Evolutionary conservation across 2,113 vertebrate genomes (phyloP).

Genomic region (Vanacampus margaritifer): DNA sequence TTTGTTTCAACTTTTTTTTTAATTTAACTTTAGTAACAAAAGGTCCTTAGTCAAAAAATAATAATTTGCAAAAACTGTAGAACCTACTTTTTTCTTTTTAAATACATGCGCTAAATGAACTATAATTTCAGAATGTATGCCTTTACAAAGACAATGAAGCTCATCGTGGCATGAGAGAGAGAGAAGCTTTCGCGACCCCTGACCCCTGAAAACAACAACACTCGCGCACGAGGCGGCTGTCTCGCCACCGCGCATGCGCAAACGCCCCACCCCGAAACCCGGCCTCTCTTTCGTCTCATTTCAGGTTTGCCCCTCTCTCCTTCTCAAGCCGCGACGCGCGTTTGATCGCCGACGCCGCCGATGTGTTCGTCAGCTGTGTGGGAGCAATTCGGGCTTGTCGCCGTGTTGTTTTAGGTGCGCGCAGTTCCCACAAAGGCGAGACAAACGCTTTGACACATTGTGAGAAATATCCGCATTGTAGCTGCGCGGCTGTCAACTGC

Average conservation of each 20-base stretch:
- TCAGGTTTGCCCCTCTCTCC: constrained; percentile 37
- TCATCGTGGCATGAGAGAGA: background rate
- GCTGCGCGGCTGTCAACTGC: constrained; percentile 63
- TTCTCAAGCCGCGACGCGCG: constrained; percentile 62
- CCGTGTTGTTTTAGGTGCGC: constrained; percentile 93
- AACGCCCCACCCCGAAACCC: background rate
- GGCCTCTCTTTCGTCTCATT: background rate
- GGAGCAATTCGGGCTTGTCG: constrained; percentile 68
- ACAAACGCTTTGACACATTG: constrained; percentile 82
- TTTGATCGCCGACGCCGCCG: constrained; percentile 85
- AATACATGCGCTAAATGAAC: too few relatives aligned
- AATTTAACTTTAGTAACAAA: too few relatives aligned
- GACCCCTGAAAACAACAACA: constrained; percentile 70
- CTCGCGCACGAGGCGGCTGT: constrained; percentile 13
- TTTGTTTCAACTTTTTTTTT: too few relatives aligned
- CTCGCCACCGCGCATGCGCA: background rate
- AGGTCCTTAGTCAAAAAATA: too few relatives aligned
- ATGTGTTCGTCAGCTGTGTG: constrained; percentile 95
- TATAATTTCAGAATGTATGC: too few relatives aligned
- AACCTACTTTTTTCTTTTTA: too few relatives aligned
- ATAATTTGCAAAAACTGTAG: too few relatives aligned
- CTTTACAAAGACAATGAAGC: background rate
- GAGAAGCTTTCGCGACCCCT: constrained; percentile 46
- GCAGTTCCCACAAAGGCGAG: constrained; percentile 69
- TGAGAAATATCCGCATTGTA: constrained; percentile 76